phyloP scores from a whole-genome alignment of 2,113 vertebrate genomes.

The Saimiri boliviensis region DNA sequence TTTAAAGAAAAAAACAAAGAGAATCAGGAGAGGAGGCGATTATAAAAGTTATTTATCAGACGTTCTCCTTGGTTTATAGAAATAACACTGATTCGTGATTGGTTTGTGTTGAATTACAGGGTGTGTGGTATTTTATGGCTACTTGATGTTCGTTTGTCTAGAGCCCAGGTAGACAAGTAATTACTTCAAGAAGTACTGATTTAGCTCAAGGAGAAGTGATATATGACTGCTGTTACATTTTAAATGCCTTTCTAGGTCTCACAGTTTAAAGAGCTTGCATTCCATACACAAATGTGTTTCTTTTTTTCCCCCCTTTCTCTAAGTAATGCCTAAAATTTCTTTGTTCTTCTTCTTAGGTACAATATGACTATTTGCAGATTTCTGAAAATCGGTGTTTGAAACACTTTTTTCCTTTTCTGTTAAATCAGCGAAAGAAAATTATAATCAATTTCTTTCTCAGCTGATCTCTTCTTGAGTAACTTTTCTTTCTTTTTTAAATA shows the following conservation, averaged over 20 bases:
- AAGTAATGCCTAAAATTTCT: background rate
- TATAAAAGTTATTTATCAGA: background rate
- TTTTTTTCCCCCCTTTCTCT: background rate
- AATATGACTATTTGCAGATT: slow-evolving; percentile 72
- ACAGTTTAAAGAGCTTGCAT: background rate
- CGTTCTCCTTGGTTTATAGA: background rate
- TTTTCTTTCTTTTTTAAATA: slow-evolving; percentile 86
- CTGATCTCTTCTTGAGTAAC: slow-evolving; percentile 86
- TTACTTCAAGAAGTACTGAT: background rate
- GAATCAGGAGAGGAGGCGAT: background rate
- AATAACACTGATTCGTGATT: background rate
- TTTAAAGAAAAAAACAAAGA: background rate
- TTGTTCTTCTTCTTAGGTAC: background rate
- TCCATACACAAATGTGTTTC: background rate
- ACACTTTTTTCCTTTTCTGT: background rate
- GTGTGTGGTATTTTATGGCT: background rate
- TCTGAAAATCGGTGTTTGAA: background rate
- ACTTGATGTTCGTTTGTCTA: background rate
- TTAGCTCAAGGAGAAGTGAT: background rate
- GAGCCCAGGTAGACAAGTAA: background rate
- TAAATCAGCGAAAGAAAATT: slow-evolving; percentile 91
- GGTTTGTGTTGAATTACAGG: background rate
- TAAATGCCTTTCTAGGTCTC: background rate
- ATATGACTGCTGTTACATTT: background rate
- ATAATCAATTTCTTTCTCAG: slow-evolving; percentile 87